Evolutionary conservation across 2,797 vertebrate species (phyloP).

Genomic region (Meriones psammophilus): DNA sequence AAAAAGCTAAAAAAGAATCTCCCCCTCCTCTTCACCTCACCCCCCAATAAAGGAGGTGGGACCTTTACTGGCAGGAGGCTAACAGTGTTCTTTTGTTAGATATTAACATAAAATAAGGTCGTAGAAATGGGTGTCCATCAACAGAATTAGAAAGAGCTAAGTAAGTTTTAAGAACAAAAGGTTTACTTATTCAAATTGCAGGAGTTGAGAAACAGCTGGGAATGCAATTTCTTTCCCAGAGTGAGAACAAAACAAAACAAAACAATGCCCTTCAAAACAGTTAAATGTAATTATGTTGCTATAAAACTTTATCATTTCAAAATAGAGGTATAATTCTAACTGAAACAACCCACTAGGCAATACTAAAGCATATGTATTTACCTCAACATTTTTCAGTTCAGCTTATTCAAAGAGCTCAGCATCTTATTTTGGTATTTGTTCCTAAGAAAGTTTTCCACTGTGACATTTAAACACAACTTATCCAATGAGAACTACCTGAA

Average conservation of each 20-base stretch:
- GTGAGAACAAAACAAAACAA: constrained; percentile 78
- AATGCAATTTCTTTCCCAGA: constrained; percentile 87
- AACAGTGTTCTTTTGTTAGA: constrained; percentile 90
- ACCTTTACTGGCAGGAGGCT: constrained; percentile 87
- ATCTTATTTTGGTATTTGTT: constrained; percentile 79
- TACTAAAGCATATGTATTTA: constrained; percentile 74
- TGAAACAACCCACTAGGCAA: constrained; percentile 85
- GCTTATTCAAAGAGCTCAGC: constrained; percentile 81
- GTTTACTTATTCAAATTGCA: constrained; percentile 91
- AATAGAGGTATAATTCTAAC: constrained; percentile 83
- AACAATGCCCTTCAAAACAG: constrained; percentile 79
- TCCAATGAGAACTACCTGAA: constrained; percentile 49
- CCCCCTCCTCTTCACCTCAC: constrained; percentile 81
- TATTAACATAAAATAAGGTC: constrained; percentile 91
- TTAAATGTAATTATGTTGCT: constrained; percentile 87
- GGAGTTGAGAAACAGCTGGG: constrained; percentile 89
- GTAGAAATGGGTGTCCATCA: constrained; percentile 91
- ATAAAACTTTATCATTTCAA: constrained; percentile 85
- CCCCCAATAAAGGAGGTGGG: constrained; percentile 89
- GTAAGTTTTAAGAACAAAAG: constrained; percentile 91
- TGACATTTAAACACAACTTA: constrained; percentile 32
- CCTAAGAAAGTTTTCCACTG: constrained; percentile 45
- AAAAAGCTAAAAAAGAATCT: constrained; percentile 87
- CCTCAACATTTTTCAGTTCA: constrained; percentile 81
- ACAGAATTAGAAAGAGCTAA: constrained; percentile 90